phyloP scores from a whole-genome alignment of 1,140 invertebrate species.

The Pseudobourletiella spinata region DNA sequence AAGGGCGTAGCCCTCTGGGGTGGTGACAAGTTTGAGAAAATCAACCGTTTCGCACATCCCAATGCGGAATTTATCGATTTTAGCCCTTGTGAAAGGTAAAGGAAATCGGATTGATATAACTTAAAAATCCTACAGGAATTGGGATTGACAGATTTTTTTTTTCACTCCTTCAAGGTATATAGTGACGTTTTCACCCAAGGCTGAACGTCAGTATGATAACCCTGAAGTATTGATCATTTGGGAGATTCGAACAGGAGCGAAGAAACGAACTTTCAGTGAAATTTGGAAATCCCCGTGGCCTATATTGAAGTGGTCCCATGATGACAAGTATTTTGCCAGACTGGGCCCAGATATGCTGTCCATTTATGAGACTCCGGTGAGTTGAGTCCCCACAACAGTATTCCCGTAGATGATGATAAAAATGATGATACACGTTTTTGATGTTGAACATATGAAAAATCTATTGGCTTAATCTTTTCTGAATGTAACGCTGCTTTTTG shows the following conservation, averaged over 20 bases:
- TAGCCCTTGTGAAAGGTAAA: constrained; percentile 87
- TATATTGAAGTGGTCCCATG: constrained; percentile 84
- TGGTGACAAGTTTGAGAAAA: constrained; percentile 82
- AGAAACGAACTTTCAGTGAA: constrained; percentile 81
- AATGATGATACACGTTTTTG: constrained; percentile 20
- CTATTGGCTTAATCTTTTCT: constrained; percentile 32
- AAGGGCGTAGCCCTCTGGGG: constrained; percentile 95
- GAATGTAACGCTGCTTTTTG: no score
- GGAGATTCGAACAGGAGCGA: constrained; percentile 84
- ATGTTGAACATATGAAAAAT: constrained; percentile 14
- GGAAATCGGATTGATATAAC: no score
- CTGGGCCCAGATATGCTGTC: constrained; percentile 75
- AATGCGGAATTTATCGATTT: constrained; percentile 94
- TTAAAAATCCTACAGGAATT: no score
- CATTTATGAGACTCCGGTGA: constrained; percentile 87
- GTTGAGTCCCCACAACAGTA: no score
- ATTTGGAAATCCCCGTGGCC: constrained; percentile 79
- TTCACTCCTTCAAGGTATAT: constrained; percentile 60
- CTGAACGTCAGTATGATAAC: constrained; percentile 47
- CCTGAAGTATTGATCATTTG: constrained; percentile 72
- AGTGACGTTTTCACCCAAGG: constrained; percentile 77
- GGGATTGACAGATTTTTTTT: constrained; percentile 32
- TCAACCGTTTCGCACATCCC: constrained; percentile 81
- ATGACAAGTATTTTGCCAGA: constrained; percentile 92
- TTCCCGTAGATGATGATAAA: no score